Evolutionary conservation across 2,797 vertebrate genomes (phyloP), one percentile per base, ranked within the genome.

Genomic region (Chiroxiphia lanceolata): DNA sequence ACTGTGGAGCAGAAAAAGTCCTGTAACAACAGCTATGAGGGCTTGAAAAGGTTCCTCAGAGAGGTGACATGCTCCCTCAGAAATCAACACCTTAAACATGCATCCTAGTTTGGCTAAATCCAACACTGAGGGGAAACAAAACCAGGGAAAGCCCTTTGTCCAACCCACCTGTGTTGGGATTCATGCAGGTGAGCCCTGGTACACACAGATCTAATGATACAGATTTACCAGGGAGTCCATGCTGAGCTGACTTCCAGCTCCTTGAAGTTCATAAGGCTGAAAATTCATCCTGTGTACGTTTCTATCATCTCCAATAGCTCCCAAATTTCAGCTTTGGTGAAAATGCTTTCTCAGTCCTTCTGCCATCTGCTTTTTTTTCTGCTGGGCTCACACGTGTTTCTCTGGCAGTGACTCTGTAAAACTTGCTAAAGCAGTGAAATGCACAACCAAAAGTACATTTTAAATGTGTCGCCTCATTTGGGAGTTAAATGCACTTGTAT

Each of bases 131-230:
- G 21, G 17, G 34, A 81, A 59, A 31, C 1, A 79, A 33, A 23
- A 59, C 7, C 59, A 65, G 36, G 74, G 48, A 13, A 45, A 56
- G 74, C 3, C 0, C 13, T 4, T 18, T 44, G 51, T 4, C 8
- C 80, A 19, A 57, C 11, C 31, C 67, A 45, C 33, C 51, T n/a
- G 63, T 23, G 19, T 5, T 34, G 9, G 6, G 13, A 22, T 15
- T 36, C 48, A 5, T 4, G 7, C 1, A 1, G 45, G 8, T 57
- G 45, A 56, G 64, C 56, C 10, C 0, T 23, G n/a, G 26, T 3
- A 23, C 27, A 16, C 9, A 3, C 29, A 31, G n/a, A 48, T 51
- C 67, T 40, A 53, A 56, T 13, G 16, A 18, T 9, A 63, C 0
- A 5, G 31, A 72, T 57, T 68, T 40, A 31, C 26, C 36, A 8